A percentile compares a stretch with the other conserved stretches of the same genome.
These are phyloP conservation scores for Lasioglossum marginatum DNA, from an alignment of 2,888 invertebrate species.

Conservation along the genomic window DNA sequence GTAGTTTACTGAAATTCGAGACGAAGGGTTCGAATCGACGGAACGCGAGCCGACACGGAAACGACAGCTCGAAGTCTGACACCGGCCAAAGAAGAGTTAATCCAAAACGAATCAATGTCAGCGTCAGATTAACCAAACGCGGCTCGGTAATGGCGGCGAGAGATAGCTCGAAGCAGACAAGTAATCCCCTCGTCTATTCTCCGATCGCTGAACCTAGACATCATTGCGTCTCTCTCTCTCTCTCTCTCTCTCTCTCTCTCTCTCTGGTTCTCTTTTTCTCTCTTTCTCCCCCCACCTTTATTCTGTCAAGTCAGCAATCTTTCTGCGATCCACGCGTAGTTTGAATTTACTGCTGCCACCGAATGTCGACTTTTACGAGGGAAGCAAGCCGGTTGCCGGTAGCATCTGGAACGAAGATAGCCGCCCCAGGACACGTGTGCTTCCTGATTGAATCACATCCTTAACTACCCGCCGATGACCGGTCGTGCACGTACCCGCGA, in stretches of 20 bases:
- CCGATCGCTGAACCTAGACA: constrained; percentile 41
- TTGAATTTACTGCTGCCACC: constrained; percentile 62
- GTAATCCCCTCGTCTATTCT: constrained; percentile 56
- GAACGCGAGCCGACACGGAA: constrained; percentile 34
- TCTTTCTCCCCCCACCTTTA: not conserved
- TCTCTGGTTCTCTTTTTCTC: not conserved
- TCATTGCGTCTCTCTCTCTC: not conserved
- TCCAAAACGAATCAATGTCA: constrained; percentile 69
- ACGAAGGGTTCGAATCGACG: constrained; percentile 22
- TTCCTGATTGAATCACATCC: constrained; percentile 71
- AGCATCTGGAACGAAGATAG: not conserved
- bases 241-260: not conserved
- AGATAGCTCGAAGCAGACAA: constrained; percentile 29
- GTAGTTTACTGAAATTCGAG: constrained; percentile 20
- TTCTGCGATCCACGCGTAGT: constrained; percentile 49
- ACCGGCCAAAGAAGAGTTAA: constrained; percentile 54
- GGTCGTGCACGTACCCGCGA: constrained; percentile 33
- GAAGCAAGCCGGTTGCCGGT: constrained; percentile 31
- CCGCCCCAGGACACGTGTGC: constrained; percentile 19
- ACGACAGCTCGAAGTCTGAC: constrained; percentile 38
- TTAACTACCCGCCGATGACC: constrained; percentile 70
- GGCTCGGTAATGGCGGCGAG: constrained; percentile 45
- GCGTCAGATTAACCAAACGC: constrained; percentile 64
- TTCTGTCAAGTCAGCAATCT: constrained; percentile 61
- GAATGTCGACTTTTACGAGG: constrained; percentile 59